Base-by-base conservation (phyloP, 2,113 vertebrate genomes). In the Numenius arquata region DNA sequence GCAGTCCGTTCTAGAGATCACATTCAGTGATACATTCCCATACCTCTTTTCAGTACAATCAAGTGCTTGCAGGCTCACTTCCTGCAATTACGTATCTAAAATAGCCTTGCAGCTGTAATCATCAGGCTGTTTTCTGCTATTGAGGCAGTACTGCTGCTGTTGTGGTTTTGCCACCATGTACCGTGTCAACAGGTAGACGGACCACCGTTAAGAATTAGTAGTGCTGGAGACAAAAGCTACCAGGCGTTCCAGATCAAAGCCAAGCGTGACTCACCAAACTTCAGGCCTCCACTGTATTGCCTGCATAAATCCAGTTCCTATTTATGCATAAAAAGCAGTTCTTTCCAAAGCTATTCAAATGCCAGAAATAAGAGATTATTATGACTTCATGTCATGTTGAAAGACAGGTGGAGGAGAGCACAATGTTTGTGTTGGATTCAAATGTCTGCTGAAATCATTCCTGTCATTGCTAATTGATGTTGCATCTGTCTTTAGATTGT, bases 371-470 rank as follows among this genome's bases (percentile, higher is more conserved):
- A 96, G 95, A 87, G 73, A 90, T 93, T 92, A 91, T 96, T 97
- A 84, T 95, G 95, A 96, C 96, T 94, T 93, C 78, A 17, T 43
- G 48, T 97, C 97, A 95, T 95, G 87, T 90, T 96, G 96, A 97
- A 96, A 97, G 94, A 96, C 95, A 96, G 96, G 96, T 96, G 94
- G 81, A 97, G 89, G 91, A 95, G 93, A 95, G 84, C 89, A 91
- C 86, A 87, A 5, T 95, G 95, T 96, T 97, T 96, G 92, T 93
- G 96, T 94, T 90, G 87, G 95, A 97, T 96, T 93, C 82, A 77
- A 67, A 84, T 50, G 90, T 95, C 95, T 97, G 53, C 95, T 89
- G 89, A 91, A 96, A 90, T 95, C 63, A 62, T 91, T 91, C 90
- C 95, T 95, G 96, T 95, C 96, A 96, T 41, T 70, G 79, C 85